Evolutionary conservation across 2,888 invertebrate species (phyloP).

Genomic region (Eretmocerus hayati): DNA sequence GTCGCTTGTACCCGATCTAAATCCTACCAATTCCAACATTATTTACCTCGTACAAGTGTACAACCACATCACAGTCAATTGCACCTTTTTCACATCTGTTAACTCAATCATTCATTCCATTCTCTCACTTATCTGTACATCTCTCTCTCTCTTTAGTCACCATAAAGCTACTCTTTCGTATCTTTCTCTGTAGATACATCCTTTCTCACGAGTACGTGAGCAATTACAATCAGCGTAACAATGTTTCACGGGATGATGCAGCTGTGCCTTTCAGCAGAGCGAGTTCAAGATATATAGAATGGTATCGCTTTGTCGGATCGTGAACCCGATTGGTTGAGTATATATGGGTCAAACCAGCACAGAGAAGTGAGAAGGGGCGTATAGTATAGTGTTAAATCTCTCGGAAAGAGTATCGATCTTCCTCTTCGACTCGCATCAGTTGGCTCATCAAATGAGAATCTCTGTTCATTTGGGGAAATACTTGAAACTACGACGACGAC

Average conservation of each 20-base stretch:
- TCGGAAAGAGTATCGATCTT: too few species aligned
- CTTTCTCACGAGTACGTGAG: slow-evolving; percentile 13
- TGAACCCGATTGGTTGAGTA: slow-evolving; percentile 26
- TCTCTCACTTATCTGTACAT: not conserved
- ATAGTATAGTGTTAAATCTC: not conserved
- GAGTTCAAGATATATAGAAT: not conserved
- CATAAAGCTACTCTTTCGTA: slow-evolving; percentile 16
- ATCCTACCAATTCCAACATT: too few species aligned
- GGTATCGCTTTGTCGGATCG: slow-evolving; percentile 25
- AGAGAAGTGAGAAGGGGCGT: not conserved
- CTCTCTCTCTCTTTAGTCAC: not conserved
- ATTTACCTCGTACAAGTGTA: too few species aligned
- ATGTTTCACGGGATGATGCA: slow-evolving; percentile 28
- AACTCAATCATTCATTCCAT: slow-evolving; percentile 18
- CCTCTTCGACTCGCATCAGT: too few species aligned
- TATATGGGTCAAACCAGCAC: not conserved
- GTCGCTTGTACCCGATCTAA: too few species aligned
- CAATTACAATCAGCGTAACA: slow-evolving; percentile 42
- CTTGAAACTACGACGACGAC: too few species aligned
- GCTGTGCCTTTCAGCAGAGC: slow-evolving; percentile 3
- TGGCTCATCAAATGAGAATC: too few species aligned
- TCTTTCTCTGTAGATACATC: slow-evolving; percentile 8
- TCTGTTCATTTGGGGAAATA: too few species aligned
- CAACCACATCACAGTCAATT: not conserved
- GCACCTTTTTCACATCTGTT: slow-evolving; percentile 17